phyloP scores from a whole-genome alignment of 2,113 vertebrate genomes.

The Notarius quadriscutis region DNA sequence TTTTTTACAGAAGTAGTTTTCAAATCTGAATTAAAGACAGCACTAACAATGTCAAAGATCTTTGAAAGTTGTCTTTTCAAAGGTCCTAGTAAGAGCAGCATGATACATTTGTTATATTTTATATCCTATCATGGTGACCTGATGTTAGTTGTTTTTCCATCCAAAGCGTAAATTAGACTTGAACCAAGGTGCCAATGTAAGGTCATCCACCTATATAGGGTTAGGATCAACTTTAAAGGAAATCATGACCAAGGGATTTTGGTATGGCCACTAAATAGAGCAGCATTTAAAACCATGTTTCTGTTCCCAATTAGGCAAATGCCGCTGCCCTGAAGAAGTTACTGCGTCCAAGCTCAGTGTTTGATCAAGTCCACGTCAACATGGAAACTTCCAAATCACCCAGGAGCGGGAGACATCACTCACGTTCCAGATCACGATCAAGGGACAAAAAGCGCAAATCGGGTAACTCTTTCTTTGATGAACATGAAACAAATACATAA shows the following conservation, averaged over 20 bases:
- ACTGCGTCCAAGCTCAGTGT: constrained; percentile 76
- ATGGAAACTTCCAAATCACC: constrained; percentile 86
- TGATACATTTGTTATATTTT: not conserved
- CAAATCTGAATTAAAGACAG: too few species aligned
- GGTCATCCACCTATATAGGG: not conserved
- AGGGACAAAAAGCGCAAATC: constrained; percentile 85
- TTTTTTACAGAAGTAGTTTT: not conserved
- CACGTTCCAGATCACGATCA: constrained; percentile 87
- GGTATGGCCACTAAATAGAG: not conserved
- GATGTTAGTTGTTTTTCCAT: not conserved
- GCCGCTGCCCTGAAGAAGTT: constrained; percentile 81
- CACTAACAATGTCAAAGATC: too few species aligned
- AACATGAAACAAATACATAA: not conserved
- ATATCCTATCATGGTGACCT: not conserved
- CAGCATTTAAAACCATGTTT: not conserved
- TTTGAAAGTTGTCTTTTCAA: not conserved
- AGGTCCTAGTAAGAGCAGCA: not conserved
- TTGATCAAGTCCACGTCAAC: constrained; percentile 78
- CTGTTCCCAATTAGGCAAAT: constrained; percentile 74
- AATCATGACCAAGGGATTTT: not conserved
- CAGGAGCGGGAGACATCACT: constrained; percentile 88
- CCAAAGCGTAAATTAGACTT: not conserved
- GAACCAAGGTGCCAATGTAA: not conserved
- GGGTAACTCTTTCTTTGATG: constrained; percentile 63
- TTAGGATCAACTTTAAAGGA: not conserved